Base-by-base conservation (phyloP, 2,888 invertebrate species). In the Agrotis clavis region DNA sequence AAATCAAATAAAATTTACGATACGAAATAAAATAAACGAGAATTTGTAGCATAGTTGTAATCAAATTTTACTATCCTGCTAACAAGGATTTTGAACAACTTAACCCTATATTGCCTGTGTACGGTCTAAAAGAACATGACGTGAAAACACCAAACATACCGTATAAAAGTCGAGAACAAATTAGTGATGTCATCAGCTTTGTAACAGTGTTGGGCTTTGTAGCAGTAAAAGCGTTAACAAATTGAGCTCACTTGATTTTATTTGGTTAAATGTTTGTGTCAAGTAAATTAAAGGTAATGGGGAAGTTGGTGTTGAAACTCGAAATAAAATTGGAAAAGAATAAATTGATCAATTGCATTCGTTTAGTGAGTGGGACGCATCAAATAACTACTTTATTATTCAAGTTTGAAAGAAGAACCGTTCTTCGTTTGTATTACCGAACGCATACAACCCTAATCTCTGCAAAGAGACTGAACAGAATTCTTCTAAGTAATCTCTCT, bases 111-210 rank as follows among this genome's bases (percentile, higher is more conserved):
- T 13, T 25, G 1, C 1, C 19, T 16, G 35, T 64, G 60, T 67
- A 4, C 7, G 6, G 9, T 47, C 48, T 60, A 60, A 64, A 63
- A 25, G 50, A 50, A 67, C 66, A 57, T 30, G n/a, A n/a, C n/a
- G 65, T 47, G 19, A 1, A 16, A 35, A 35, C 19, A 63, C 18
- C 19, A 5, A 47, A 61, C 72, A 67, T 21, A 19, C 2, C 16
- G 16, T 51, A 48, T 59, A 71, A 79, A 67, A 71, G 21, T 62
- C 18, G n/a, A 14, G 11, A 35, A 51, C 54, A 71, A 79, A 79
- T 66, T 65, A 68, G 65, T 72, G 59, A 35, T 51, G 54, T 68
- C 66, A 72, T 75, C 66, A 63, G 63, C 72, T 79, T 79, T 76
- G 67, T 53, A 18, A 53, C 56, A 66, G 59, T 79, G 35, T 50